These are phyloP conservation scores for Suricata suricatta DNA, from an alignment of 2,113 vertebrate species.

Conservation along the genomic window DNA sequence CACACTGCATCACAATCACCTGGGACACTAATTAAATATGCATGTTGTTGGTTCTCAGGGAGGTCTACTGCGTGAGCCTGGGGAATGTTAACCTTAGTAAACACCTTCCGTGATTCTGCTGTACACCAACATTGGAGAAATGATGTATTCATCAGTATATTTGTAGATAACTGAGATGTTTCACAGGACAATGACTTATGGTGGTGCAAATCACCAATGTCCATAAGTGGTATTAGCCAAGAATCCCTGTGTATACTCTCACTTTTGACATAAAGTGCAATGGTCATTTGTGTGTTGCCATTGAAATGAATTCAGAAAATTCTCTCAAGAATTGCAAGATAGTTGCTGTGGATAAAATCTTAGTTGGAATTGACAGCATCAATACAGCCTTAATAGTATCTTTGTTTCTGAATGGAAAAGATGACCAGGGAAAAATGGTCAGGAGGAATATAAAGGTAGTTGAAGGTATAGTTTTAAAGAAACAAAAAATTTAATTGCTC, in stretches of 20 bases:
- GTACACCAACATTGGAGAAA: not conserved
- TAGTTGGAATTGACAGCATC: not conserved
- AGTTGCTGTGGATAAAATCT: not conserved
- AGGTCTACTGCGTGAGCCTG: not conserved
- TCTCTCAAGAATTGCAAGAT: not conserved
- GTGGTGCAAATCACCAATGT: not conserved
- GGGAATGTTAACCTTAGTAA: not conserved
- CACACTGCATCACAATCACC: not conserved
- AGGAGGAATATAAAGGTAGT: not conserved
- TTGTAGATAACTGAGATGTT: not conserved
- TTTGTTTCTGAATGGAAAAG: not conserved
- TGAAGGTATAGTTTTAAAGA: not conserved
- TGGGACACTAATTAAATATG: not conserved
- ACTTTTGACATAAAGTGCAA: not conserved
- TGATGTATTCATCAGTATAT: not conserved
- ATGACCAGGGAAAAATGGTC: not conserved
- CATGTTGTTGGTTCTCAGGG: not conserved
- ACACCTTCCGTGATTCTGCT: not conserved
- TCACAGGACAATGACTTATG: not conserved
- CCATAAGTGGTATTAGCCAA: not conserved
- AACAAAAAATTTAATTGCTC: not conserved
- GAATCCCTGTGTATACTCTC: not conserved
- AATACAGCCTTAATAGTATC: not conserved
- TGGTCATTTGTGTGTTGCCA: not conserved
- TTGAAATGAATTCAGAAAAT: slow-evolving; percentile 12